A percentile compares a stretch with the other conserved stretches of the same genome.
Conservation (phyloP, 1,140 invertebrate genomes). For the Papilio aristodemus region DNA sequence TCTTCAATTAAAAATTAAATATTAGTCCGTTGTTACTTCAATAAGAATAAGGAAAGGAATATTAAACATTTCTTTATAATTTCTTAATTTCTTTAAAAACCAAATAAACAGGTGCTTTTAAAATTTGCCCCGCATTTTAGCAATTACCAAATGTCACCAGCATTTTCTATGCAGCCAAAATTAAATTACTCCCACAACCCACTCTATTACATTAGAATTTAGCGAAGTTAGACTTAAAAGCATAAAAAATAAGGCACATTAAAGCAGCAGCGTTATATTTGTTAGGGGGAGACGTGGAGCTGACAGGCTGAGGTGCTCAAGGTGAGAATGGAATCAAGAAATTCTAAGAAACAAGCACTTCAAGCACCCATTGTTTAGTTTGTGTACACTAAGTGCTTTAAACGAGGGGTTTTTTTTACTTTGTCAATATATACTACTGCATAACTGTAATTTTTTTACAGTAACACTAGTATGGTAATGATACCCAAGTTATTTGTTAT, state of each 20-base stretch:
- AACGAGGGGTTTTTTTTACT: not conserved
- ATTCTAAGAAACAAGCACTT: constrained; percentile 43
- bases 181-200: constrained; percentile 43
- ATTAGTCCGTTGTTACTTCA: too few relatives aligned
- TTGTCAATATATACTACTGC: too few relatives aligned
- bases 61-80: not conserved
- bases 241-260: constrained; percentile 29
- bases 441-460: constrained; percentile 2
- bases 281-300: constrained; percentile 44
- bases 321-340: constrained; percentile 53
- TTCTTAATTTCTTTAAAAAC: not conserved
- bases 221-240: constrained; percentile 34
- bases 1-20: too few relatives aligned
- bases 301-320: constrained; percentile 57
- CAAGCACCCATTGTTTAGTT: constrained; percentile 47
- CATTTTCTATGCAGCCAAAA: constrained; percentile 53
- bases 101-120: constrained; percentile 38
- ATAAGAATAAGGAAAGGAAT: too few relatives aligned
- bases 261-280: constrained; percentile 26
- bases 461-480: too few relatives aligned
- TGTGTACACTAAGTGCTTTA: constrained; percentile 27
- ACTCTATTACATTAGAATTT: not conserved
- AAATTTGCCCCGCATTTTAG: constrained; percentile 49
- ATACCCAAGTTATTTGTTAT: too few relatives aligned
- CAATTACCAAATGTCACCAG: constrained; percentile 57